Base-by-base conservation (phyloP, 2,113 vertebrate genomes). In the Entomyzon cyanotis region DNA sequence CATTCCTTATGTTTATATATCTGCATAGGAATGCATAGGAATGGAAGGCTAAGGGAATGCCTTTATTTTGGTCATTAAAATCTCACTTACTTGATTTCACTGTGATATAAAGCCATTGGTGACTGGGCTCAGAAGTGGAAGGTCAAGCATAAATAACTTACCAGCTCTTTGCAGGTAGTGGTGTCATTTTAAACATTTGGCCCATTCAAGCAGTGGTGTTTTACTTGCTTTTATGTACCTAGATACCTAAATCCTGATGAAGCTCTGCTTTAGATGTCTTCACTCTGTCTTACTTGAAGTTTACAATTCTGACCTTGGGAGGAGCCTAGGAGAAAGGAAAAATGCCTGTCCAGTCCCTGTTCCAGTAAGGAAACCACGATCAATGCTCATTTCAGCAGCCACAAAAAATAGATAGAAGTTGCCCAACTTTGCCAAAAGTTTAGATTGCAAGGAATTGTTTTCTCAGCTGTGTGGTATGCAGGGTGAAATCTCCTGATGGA, bases 41-140 rank as follows among this genome's bases (percentile, higher is more conserved):
- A 37, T 17, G 31, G 30, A 64, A 89, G 68, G 19, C 37, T 78
- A 67, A 52, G 33, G 35, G 30, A 50, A 42, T 55, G 9, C 46
- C 30, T 67, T 60, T 76, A n/a, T 49, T 90, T 64, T 59, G 81
- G 55, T 87, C 25, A 28, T 42, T 23, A 4, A 81, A 9, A 62
- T 81, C 25, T 89, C 59, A 65, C 13, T 65, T 53, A 28, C 0
- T 67, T 85, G 49, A 12, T 86, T 86, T 73, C 20, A 37, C n/a
- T 69, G 28, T 58, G 10, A 0, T 28, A 24, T 31, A 31, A 76
- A 90, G 62, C 49, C 35, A 50, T 33, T 0, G 0, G 12, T 71
- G 86, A 10, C 41, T 73, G 37, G 24, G 7, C 33, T 88, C 15
- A 18, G 12, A 67, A 70, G 15, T 33, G 22, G n/a, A 79, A 93